These are phyloP conservation scores for Ormia ochracea DNA, from an alignment of 2,888 invertebrate species.

Conservation along the genomic window DNA sequence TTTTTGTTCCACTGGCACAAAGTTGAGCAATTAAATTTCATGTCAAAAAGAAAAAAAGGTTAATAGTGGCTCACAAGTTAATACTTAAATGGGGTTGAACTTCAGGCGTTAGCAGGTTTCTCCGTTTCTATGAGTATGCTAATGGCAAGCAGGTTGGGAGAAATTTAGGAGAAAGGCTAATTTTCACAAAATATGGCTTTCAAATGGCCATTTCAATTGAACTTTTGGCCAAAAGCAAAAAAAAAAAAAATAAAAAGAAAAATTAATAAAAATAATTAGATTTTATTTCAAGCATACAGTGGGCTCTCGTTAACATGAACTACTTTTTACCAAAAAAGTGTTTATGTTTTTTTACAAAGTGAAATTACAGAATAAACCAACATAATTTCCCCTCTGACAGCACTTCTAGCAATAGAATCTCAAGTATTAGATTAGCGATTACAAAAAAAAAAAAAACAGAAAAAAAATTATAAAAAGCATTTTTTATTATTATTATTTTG, in stretches of 20 bases:
- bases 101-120: neutral
- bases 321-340: too few relatives aligned
- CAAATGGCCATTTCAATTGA: neutral
- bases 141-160: constrained; percentile 2
- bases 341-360: too few relatives aligned
- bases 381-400: too few relatives aligned
- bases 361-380: too few relatives aligned
- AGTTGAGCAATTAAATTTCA: constrained; percentile 39
- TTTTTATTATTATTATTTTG: too few relatives aligned
- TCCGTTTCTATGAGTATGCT: neutral
- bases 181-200: constrained; percentile 22
- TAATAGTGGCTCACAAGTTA: constrained; percentile 1
- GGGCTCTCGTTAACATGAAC: neutral
- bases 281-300: neutral
- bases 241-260: too few relatives aligned
- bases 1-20: constrained; percentile 7
- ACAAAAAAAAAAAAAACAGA: too few relatives aligned
- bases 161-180: constrained; percentile 5
- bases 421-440: too few relatives aligned
- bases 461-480: too few relatives aligned
- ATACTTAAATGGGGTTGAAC: neutral
- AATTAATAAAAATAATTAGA: too few relatives aligned
- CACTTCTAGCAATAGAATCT: too few relatives aligned
- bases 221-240: neutral
- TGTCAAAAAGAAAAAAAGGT: constrained; percentile 27